Evolutionary conservation across 1,140 invertebrate genomes (phyloP).

Genomic region (Drosophila athabasca): DNA sequence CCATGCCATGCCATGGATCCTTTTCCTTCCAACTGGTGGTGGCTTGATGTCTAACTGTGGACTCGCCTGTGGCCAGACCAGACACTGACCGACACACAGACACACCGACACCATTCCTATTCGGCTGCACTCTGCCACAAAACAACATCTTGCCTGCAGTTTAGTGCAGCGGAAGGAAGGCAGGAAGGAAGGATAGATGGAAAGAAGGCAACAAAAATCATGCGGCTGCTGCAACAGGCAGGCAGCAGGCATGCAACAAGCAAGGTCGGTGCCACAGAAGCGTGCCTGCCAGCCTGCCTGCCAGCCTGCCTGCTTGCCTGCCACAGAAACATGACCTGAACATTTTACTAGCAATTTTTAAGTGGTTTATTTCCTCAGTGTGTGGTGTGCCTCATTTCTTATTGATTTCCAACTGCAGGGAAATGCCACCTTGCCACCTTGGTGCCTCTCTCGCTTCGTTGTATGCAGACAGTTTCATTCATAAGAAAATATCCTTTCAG

Average conservation of each 20-base stretch:
- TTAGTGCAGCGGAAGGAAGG: constrained; percentile 19
- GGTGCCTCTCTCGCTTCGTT: constrained; percentile 3
- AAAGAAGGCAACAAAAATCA: constrained; percentile 35
- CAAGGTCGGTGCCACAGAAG: neutral
- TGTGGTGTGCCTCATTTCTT: constrained; percentile 24
- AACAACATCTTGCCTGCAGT: constrained; percentile 20
- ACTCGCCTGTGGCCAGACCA: constrained; percentile 37
- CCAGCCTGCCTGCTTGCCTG: too few relatives aligned
- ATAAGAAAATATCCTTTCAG: constrained; percentile 20
- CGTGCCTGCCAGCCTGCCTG: constrained; percentile 14
- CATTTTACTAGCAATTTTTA: constrained; percentile 23
- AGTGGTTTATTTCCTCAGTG: constrained; percentile 32
- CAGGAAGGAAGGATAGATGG: neutral
- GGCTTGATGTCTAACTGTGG: constrained; percentile 9
- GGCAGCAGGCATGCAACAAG: neutral
- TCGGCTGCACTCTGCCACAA: neutral
- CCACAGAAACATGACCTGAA: neutral
- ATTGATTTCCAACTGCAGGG: constrained; percentile 44
- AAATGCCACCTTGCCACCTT: too few relatives aligned
- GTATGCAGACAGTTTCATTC: constrained; percentile 38
- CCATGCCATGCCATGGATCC: constrained; percentile 6
- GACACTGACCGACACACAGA: constrained; percentile 31
- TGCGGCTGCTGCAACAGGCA: constrained; percentile 24
- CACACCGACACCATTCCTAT: constrained; percentile 5
- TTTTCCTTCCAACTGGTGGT: constrained; percentile 22